Conservation (phyloP, 2,888 invertebrate species). For the Chorisops tibialis region DNA sequence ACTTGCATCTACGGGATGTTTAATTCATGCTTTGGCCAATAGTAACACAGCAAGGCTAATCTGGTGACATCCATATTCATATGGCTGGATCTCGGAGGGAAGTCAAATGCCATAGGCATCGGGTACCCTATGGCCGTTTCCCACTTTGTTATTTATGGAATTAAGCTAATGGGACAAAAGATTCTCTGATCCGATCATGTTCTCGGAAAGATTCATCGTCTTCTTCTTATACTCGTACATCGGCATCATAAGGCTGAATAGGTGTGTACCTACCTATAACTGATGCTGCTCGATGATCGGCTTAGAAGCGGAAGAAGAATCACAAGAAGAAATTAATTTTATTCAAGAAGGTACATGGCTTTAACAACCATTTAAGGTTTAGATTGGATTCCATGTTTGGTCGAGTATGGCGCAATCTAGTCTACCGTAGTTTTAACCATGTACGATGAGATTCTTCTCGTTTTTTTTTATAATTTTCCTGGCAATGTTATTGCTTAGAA, state of each 20-base stretch:
- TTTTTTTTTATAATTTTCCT: too few relatives aligned
- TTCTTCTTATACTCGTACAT: not conserved
- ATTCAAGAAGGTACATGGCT: not conserved
- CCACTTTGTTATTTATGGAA: slow-evolving; percentile 21
- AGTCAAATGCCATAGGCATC: not conserved
- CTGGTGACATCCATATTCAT: slow-evolving; percentile 30
- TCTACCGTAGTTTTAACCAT: not conserved
- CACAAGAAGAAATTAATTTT: not conserved
- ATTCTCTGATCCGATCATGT: not conserved
- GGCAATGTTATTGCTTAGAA: too few relatives aligned
- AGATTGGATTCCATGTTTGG: not conserved
- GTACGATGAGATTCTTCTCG: not conserved
- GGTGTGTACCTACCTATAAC: not conserved
- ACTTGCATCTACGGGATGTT: slow-evolving; percentile 25
- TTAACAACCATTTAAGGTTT: not conserved
- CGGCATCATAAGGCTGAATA: not conserved
- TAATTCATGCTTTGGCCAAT: slow-evolving; percentile 28
- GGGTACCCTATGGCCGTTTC: not conserved
- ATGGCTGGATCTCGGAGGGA: not conserved
- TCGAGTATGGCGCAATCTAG: slow-evolving; percentile 2
- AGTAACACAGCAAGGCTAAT: slow-evolving; percentile 18
- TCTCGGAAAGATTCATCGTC: slow-evolving; percentile 10
- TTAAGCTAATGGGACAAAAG: slow-evolving; percentile 30
- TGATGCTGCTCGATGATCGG: not conserved
- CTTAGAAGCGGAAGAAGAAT: not conserved